Conservation (phyloP, 2,888 invertebrate species). For the Pyrrhia umbra region DNA sequence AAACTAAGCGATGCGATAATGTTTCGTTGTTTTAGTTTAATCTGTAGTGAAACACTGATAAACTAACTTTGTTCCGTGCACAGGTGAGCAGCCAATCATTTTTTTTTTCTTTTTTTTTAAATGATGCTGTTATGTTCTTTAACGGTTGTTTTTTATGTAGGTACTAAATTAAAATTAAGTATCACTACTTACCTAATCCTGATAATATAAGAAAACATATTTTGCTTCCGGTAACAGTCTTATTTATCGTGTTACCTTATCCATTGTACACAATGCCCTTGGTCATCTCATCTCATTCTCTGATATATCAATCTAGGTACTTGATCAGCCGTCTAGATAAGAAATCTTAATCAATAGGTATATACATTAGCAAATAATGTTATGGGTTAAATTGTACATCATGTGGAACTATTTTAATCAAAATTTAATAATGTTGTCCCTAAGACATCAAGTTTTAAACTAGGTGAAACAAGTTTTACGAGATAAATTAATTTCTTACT, state of each 20-base stretch:
- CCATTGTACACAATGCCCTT: conserved; percentile 30
- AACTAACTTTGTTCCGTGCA: conserved; percentile 57
- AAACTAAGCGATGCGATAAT: conserved; percentile 78
- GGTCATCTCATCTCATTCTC: conserved; percentile 36
- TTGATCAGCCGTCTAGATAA: conserved; percentile 49
- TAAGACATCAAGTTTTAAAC: too few species aligned
- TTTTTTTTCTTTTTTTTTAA: conserved; percentile 13
- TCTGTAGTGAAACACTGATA: conserved; percentile 68
- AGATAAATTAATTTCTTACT: conserved; percentile 37
- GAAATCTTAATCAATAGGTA: conserved; percentile 33
- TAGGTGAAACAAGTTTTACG: conserved; percentile 34
- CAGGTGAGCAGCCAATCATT: conserved; percentile 58
- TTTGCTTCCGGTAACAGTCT: conserved; percentile 21
- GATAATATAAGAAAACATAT: neutral
- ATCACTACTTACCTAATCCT: conserved; percentile 9
- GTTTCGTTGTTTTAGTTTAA: conserved; percentile 78
- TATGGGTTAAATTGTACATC: conserved; percentile 14
- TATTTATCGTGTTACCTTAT: conserved; percentile 30
- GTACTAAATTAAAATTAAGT: conserved; percentile 1
- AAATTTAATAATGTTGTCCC: too few species aligned
- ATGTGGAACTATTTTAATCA: too few species aligned
- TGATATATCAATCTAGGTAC: conserved; percentile 19
- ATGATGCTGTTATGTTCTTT: neutral
- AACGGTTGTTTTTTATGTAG: conserved; percentile 18
- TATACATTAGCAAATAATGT: neutral